Evolutionary conservation across 64 coral and sea anemone genomes (phyloP).

Genomic region (Pocillopora damicornis): DNA sequence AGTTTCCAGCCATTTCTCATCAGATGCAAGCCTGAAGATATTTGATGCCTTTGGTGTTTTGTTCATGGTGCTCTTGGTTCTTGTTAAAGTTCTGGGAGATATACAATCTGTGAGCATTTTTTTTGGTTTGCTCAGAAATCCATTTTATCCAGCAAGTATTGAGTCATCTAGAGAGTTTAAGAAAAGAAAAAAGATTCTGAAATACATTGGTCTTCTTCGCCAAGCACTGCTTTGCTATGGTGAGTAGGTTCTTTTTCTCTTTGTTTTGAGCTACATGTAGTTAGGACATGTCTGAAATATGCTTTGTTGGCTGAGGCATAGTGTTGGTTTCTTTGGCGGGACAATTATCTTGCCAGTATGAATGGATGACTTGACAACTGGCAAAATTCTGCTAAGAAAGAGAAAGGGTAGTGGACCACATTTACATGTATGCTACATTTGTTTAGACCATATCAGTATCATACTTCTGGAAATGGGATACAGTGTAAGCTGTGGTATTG

Average conservation of each 20-base stretch:
- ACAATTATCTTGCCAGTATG: too few relatives aligned
- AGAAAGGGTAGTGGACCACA: too few relatives aligned
- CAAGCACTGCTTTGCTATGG: slow-evolving; percentile 71
- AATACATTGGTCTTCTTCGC: slow-evolving; percentile 34
- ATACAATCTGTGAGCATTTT: slow-evolving; percentile 74
- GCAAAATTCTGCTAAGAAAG: too few relatives aligned
- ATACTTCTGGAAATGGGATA: too few relatives aligned
- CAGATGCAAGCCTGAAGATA: background rate
- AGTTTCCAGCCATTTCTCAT: slow-evolving; percentile 59
- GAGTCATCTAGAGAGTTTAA: slow-evolving; percentile 56
- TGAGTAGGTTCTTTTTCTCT: slow-evolving; percentile 26
- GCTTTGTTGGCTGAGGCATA: too few relatives aligned
- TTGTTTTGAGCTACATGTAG: too few relatives aligned
- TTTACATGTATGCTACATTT: too few relatives aligned
- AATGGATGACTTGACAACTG: too few relatives aligned
- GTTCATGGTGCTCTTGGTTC: slow-evolving; percentile 58
- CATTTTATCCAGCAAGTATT: slow-evolving; percentile 70
- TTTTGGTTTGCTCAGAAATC: slow-evolving; percentile 82
- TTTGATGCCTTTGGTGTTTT: slow-evolving; percentile 72
- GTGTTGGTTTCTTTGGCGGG: too few relatives aligned
- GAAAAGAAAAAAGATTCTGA: slow-evolving; percentile 51
- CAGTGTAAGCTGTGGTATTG: too few relatives aligned
- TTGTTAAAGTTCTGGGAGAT: slow-evolving; percentile 83
- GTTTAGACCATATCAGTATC: too few relatives aligned
- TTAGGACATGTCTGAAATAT: too few relatives aligned